These are phyloP conservation scores for Chrysomallon squamiferum DNA, from an alignment of 1,140 invertebrate genomes.

Conservation along the genomic window DNA sequence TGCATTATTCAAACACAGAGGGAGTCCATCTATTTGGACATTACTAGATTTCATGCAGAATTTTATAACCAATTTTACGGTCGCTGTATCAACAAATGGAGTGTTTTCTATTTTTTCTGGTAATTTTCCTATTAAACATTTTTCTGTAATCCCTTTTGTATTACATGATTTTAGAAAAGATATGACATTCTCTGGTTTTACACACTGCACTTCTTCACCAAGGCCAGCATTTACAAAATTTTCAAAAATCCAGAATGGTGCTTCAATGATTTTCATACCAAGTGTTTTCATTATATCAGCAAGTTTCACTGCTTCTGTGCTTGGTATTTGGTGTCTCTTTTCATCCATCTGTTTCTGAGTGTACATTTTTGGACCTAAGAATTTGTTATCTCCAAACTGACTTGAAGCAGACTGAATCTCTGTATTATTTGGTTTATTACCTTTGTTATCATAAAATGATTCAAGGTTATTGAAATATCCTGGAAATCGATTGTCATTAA, in stretches of 20 bases:
- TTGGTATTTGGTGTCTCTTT: neutral
- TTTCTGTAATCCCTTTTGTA: neutral
- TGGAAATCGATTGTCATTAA: neutral
- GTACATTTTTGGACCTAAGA: too few species aligned
- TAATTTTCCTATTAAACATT: neutral
- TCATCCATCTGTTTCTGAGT: too few species aligned
- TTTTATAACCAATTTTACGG: neutral
- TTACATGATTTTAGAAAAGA: neutral
- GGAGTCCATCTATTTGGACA: neutral
- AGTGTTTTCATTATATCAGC: neutral
- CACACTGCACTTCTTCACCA: neutral
- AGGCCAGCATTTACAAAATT: neutral
- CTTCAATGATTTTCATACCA: neutral
- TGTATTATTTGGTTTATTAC: too few species aligned
- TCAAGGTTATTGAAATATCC: too few species aligned
- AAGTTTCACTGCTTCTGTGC: neutral
- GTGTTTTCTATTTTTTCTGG: neutral
- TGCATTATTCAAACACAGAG: neutral
- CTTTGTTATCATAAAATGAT: too few species aligned
- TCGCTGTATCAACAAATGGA: neutral
- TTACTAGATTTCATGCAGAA: neutral
- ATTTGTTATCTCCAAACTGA: too few species aligned
- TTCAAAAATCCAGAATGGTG: slow-evolving; percentile 1
- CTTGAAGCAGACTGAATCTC: too few species aligned
- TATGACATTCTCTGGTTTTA: slow-evolving; percentile 1